Evolutionary conservation across 2,113 vertebrate genomes (phyloP).

Genomic region (Mesocricetus auratus): DNA sequence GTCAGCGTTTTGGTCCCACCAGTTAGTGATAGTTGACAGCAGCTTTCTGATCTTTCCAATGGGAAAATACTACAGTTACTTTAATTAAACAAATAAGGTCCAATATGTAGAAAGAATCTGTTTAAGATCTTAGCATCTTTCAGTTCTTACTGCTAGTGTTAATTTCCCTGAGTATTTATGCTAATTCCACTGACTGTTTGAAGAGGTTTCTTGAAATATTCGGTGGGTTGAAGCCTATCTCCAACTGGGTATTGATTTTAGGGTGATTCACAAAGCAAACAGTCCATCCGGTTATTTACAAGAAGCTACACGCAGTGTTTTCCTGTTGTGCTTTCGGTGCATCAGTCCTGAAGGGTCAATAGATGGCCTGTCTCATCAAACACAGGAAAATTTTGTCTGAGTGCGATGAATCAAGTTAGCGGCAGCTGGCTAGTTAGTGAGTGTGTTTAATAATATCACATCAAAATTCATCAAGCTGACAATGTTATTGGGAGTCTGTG

Average conservation of each 20-base stretch:
- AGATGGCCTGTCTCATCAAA: background rate
- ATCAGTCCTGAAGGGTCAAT: background rate
- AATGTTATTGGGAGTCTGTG: background rate
- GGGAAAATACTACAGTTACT: background rate
- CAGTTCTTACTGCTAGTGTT: background rate
- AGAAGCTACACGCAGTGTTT: background rate
- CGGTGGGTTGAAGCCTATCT: background rate
- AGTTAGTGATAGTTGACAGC: background rate
- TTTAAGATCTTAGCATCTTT: background rate
- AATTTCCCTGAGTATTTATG: background rate
- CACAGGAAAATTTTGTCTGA: background rate
- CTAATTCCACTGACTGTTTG: background rate
- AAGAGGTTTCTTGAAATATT: background rate
- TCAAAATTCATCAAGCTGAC: background rate
- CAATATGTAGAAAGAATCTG: background rate
- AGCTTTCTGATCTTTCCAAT: background rate
- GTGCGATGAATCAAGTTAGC: background rate
- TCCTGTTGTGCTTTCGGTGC: background rate
- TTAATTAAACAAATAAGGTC: slow-evolving; percentile 19
- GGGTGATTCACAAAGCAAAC: background rate
- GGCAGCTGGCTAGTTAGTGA: background rate
- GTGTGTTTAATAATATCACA: background rate
- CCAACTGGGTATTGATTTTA: slow-evolving; percentile 51
- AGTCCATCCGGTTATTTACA: background rate
- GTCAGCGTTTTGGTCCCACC: background rate